phyloP scores from a whole-genome alignment of 2,113 vertebrate species.

The Rhipidura dahli region DNA sequence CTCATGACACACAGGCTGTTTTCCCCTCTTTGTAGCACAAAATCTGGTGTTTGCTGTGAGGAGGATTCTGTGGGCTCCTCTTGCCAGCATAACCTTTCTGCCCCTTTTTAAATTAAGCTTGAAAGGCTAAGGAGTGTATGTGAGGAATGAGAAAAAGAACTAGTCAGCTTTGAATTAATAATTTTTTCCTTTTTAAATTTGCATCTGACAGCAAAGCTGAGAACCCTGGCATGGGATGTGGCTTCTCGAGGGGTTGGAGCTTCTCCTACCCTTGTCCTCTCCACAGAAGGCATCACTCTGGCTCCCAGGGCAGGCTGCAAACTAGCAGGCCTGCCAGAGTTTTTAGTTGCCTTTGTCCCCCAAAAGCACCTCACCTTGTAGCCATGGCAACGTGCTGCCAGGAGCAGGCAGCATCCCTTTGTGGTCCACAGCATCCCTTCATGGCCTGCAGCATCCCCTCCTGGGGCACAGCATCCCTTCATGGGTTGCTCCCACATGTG shows the following conservation, averaged over 20 bases:
- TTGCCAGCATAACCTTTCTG: neutral
- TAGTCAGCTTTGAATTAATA: neutral
- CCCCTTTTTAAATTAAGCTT: neutral
- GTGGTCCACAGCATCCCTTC: neutral
- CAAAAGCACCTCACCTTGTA: slow-evolving; percentile 64
- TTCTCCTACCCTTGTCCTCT: neutral
- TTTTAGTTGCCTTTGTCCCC: neutral
- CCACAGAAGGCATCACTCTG: neutral
- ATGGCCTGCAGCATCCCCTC: neutral
- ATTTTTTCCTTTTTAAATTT: slow-evolving; percentile 19
- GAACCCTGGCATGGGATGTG: neutral
- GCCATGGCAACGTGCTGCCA: slow-evolving; percentile 65
- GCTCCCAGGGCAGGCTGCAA: slow-evolving; percentile 27
- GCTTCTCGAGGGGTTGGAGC: neutral
- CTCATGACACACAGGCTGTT: neutral
- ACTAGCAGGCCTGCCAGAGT: slow-evolving; percentile 49
- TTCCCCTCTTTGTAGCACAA: neutral
- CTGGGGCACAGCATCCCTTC: neutral
- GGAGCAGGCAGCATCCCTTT: neutral
- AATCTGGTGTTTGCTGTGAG: neutral
- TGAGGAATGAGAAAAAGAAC: slow-evolving; percentile 8
- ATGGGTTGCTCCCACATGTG: neutral
- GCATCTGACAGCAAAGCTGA: neutral
- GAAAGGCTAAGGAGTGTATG: neutral
- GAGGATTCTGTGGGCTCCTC: neutral